Conservation (phyloP, 2,113 vertebrate genomes). For the Chiloscyllium plagiosum region DNA sequence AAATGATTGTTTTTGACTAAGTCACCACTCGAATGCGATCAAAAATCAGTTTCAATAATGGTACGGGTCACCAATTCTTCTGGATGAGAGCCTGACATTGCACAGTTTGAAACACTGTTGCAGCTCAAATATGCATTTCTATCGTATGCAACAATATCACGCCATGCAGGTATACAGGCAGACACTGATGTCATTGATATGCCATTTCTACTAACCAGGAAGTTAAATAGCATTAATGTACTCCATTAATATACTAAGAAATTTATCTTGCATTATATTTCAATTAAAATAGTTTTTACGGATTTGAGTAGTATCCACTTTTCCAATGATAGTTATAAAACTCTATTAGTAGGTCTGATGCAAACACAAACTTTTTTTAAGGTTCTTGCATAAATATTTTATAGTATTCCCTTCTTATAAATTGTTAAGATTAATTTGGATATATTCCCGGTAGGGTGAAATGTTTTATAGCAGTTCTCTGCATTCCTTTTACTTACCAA, state of each 20-base stretch:
- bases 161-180: not conserved
- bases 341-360: not conserved
- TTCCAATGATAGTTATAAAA: not conserved
- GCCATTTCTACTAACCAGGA: conserved; percentile 4
- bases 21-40: not conserved
- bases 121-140: not conserved
- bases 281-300: not conserved
- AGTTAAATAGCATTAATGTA: not conserved
- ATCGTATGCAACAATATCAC: not conserved
- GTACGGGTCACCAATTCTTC: not conserved
- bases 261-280: not conserved
- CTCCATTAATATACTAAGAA: not conserved
- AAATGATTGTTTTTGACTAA: not conserved
- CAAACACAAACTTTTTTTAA: conserved; percentile 34
- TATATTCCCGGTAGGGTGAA: conserved; percentile 23
- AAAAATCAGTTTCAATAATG: not conserved
- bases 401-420: conserved; percentile 34
- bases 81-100: not conserved
- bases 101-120: not conserved
- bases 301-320: not conserved
- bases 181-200: not conserved
- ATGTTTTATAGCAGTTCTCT: conserved; percentile 37
- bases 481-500: conserved; percentile 37
- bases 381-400: conserved; percentile 36
- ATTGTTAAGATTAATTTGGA: conserved; percentile 16